Evolutionary conservation across 37 sponge, comb jelly and placozoan genomes (phyloP), one percentile per base, ranked within the genome.

Genomic region (Hexactinellida sp.): DNA sequence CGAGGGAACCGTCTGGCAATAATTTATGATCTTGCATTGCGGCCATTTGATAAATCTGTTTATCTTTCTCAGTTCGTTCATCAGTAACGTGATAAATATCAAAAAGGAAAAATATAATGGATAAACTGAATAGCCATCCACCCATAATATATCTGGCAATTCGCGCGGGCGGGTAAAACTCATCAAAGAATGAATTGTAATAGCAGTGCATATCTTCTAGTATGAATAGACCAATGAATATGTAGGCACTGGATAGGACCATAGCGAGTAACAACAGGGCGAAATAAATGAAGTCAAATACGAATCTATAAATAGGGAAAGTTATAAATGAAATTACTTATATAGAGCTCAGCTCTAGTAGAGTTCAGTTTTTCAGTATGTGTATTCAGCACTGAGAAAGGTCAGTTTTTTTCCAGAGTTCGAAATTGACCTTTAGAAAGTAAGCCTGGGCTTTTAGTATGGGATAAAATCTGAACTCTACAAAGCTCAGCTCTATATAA

Each of bases 51-150:
- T 63, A 63, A 21, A 63, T 63, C 76, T 63, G 76, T n/a, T 63
- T 63, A n/a, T 63, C 76, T n/a, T 63, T 63, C 76, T 63, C 76
- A 10, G 13, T n/a, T 25, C 76, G 25, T 28, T 63, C 76, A 63
- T 63, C 76, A 10, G 76, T 63, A n/a, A 63, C 76, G 76, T 63
- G 76, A 63, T 63, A 63, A n/a, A 63, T 63, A n/a, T 63, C 76
- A 23, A 63, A 63, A n/a, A 63, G 76, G 34, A 63, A 63, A 23
- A 25, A 63, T 7, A 63, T 63, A n/a, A 23, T 25, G 13, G 76
- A 7, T 10, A 23, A 3, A 23, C 76, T 21, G 76, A 63, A 63
- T 63, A 63, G 3, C 76, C 76, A 63, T 21, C 32, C 76, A 7
- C 76, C 76, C 76, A 63, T 63, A 7, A 63, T 23, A n/a, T 63